Conservation (phyloP, 2,888 invertebrate genomes). For the Phaonia tiefii region DNA sequence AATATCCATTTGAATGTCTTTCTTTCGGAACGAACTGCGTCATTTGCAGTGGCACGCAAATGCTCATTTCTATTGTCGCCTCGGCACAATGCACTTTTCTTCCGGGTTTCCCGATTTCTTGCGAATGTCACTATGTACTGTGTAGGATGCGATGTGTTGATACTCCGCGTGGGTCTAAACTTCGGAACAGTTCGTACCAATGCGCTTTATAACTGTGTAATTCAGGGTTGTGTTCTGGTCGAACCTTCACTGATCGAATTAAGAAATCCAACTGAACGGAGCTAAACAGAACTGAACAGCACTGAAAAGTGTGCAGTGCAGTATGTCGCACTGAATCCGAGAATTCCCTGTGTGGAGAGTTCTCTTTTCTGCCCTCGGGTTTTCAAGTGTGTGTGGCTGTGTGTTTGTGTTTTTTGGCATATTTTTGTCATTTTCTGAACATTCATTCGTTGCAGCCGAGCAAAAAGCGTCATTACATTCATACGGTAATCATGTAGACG, state of each 20-base stretch:
- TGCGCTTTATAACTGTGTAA: background rate
- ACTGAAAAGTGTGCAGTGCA: slow-evolving; percentile 77
- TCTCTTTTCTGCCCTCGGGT: slow-evolving; percentile 66
- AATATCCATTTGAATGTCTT: slow-evolving; percentile 12
- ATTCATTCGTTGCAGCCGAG: slow-evolving; percentile 58
- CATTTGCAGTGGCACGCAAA: background rate
- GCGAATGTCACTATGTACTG: background rate
- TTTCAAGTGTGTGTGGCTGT: slow-evolving; percentile 60
- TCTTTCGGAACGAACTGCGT: slow-evolving; percentile 2
- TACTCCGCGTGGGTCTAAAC: no score
- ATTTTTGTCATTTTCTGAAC: slow-evolving; percentile 64
- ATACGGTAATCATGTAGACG: slow-evolving; percentile 59
- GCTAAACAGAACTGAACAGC: slow-evolving; percentile 68
- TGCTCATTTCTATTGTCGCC: slow-evolving; percentile 8
- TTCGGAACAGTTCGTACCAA: background rate
- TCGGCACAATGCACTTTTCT: slow-evolving; percentile 5
- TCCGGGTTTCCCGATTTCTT: slow-evolving; percentile 23
- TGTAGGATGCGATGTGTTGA: background rate
- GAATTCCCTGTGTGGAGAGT: slow-evolving; percentile 70
- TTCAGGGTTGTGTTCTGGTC: slow-evolving; percentile 68
- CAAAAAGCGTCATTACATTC: slow-evolving; percentile 62
- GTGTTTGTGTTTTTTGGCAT: slow-evolving; percentile 67
- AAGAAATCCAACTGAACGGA: slow-evolving; percentile 81
- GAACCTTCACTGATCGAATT: slow-evolving; percentile 79
- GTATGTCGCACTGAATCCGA: slow-evolving; percentile 79